These are phyloP conservation scores for Sceloporus undulatus DNA, from an alignment of 2,113 vertebrate species.

Conservation along the genomic window DNA sequence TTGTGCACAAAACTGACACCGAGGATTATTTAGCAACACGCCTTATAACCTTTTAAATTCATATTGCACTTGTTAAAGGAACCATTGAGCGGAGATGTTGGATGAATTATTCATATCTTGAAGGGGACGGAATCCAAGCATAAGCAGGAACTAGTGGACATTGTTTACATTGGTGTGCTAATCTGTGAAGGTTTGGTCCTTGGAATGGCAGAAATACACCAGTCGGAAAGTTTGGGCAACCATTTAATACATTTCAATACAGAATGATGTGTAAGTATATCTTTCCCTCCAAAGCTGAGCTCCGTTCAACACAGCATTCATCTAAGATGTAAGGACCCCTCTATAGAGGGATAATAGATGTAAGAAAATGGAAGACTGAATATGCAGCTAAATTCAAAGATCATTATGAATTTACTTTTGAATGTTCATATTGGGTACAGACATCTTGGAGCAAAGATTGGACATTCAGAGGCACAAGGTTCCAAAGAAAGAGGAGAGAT, in stretches of 20 bases:
- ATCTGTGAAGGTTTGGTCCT: constrained; percentile 27
- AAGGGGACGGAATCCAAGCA: constrained; percentile 74
- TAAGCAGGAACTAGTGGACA: constrained; percentile 35
- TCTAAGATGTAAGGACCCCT: fast-evolving
- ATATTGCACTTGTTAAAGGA: constrained; percentile 66
- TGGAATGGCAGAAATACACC: constrained; percentile 18
- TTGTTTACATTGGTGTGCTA: constrained; percentile 58
- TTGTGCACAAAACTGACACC: constrained; percentile 56
- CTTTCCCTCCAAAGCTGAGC: constrained; percentile 37
- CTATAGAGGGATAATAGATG: neutral
- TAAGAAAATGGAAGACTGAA: neutral
- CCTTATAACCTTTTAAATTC: constrained; percentile 78
- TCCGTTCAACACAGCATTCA: neutral
- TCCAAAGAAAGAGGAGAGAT: neutral
- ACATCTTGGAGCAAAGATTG: neutral
- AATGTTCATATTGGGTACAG: neutral
- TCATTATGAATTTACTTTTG: neutral
- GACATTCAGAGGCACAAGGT: neutral
- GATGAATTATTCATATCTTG: constrained; percentile 78
- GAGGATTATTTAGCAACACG: constrained; percentile 71
- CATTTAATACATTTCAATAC: constrained; percentile 30
- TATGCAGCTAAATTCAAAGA: fast-evolving
- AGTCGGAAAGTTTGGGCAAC: neutral
- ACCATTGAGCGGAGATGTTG: constrained; percentile 67
- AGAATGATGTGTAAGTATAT: constrained; percentile 45